Percentiles rank a stretch among this genome's conserved stretches.
These are phyloP conservation scores for Apaloderma vittatum DNA, from an alignment of 2,113 vertebrate species.

Conservation along the genomic window DNA sequence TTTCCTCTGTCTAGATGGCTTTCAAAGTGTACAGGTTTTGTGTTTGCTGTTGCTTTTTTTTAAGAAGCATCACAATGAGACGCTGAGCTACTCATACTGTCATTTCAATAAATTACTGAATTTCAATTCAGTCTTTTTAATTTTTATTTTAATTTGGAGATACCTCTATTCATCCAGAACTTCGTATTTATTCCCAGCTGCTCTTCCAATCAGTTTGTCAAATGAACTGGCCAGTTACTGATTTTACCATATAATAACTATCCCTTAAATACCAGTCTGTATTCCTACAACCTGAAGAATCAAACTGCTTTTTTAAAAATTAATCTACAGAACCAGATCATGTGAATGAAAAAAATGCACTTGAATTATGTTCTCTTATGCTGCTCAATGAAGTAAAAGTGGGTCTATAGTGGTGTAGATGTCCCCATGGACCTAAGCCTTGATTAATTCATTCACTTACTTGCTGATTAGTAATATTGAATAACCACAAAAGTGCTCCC, in stretches of 20 bases:
- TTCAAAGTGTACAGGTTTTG: background rate
- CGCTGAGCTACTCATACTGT: background rate
- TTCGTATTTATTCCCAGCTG: background rate
- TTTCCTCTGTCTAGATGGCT: background rate
- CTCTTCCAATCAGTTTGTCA: background rate
- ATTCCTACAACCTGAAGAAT: background rate
- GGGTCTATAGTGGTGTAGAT: background rate
- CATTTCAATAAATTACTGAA: background rate
- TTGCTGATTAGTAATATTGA: background rate
- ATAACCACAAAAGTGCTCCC: background rate
- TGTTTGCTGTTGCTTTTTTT: background rate
- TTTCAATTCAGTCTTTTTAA: background rate
- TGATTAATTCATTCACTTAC: background rate
- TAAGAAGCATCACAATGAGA: background rate
- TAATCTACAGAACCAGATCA: background rate
- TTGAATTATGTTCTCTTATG: background rate
- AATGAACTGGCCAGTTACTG: background rate
- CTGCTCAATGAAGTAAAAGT: background rate
- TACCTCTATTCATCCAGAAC: background rate
- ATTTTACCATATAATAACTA: background rate
- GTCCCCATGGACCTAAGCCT: accelerated
- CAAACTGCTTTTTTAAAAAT: background rate
- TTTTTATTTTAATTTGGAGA: background rate
- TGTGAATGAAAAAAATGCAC: background rate
- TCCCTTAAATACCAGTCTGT: background rate